Percentiles rank a stretch among this genome's conserved stretches.
Evolutionary conservation across 2,797 vertebrate species (phyloP).

Genomic region (Loriculus beryllinus): DNA sequence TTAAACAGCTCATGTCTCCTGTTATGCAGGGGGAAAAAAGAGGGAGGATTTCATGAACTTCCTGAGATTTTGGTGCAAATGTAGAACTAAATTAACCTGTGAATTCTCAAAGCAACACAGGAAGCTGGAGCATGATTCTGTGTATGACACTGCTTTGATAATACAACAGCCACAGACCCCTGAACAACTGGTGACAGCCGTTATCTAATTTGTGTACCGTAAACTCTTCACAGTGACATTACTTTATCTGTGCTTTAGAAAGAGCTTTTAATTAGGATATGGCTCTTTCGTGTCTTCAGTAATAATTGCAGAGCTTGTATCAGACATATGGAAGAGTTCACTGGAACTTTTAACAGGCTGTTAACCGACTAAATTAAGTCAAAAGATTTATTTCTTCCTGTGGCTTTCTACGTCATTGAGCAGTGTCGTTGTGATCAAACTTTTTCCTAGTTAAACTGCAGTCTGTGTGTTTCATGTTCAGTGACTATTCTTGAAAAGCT

Average conservation of each 20-base stretch:
- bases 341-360: constrained; percentile 25
- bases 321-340: constrained; percentile 45
- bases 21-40: background rate
- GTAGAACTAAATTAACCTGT: background rate
- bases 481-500: background rate
- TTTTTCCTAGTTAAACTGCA: background rate
- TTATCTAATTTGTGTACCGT: background rate
- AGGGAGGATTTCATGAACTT: background rate
- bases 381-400: background rate
- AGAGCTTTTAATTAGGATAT: constrained; percentile 46
- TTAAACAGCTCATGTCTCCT: background rate
- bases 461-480: background rate
- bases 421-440: background rate
- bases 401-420: background rate
- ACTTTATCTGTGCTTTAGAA: background rate
- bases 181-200: background rate
- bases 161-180: background rate
- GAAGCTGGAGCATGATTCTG: background rate
- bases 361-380: constrained; percentile 8
- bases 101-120: background rate
- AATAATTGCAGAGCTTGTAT: constrained; percentile 23
- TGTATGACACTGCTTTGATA: background rate
- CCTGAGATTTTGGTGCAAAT: background rate
- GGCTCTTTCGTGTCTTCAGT: background rate
- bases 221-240: background rate